Evolutionary conservation across 2,797 vertebrate genomes (phyloP), one percentile per base, ranked within the genome.

Genomic region (Myiothlypis coronata): DNA sequence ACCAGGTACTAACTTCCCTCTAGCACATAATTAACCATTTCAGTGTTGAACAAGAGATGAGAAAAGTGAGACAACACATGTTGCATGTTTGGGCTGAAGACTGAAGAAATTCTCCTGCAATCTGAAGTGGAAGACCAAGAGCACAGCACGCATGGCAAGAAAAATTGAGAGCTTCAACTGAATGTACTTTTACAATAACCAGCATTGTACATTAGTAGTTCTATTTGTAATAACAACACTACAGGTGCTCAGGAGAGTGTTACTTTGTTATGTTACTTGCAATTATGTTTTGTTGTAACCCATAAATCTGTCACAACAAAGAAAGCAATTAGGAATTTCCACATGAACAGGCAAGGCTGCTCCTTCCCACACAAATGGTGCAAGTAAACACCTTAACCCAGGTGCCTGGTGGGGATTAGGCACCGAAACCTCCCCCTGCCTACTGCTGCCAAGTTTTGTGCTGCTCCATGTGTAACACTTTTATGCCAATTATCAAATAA

Each of bases 251-350:
- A 27, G 3, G 37, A 75, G 63, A 79, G 49, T 49, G 72, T 84
- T 88, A 61, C 82, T 94, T 94, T 81, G 61, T 84, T 88, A 57
- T 50, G 57, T 78, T 95, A 82, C 81, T 92, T 67, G 78, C 92
- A 93, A 90, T 96, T 93, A 90, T 50, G 49, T 83, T 91, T 88
- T 15, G 3, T 50, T 89, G 63, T 72, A 87, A 97, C 57, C 61
- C 69, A 83, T 69, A 83, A 91, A 93, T 91, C 92, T 91, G 89
- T 92, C 91, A 94, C 94, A 96, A 96, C 1, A 16, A 94, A 93
- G 91, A 59, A 92, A 84, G 82, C 79, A 96, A 95, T 93, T 94
- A 92, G 91, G 85, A 83, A 83, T 96, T 96, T 93, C 89, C 79
- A 74, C 82, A 64, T 30, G 70, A 96, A 70, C 44, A 81, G 92